Conservation (phyloP, 2,113 vertebrate species). For the Bufo gargarizans region DNA sequence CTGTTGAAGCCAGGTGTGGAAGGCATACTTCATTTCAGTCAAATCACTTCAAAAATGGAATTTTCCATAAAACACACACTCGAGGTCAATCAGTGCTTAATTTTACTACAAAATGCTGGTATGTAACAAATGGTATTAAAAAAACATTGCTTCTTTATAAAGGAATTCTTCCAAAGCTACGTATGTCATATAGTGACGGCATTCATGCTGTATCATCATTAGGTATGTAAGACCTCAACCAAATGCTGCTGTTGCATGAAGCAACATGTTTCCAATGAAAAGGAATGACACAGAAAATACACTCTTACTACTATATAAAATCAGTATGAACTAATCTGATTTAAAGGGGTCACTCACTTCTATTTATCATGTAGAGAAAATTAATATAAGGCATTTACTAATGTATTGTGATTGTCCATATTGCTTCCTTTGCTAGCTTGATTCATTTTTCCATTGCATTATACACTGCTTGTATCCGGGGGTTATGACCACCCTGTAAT, state of each 20-base stretch:
- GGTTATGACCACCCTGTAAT: no score
- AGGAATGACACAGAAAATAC: constrained; percentile 17
- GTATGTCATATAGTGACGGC: constrained; percentile 17
- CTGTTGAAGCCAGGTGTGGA: constrained; percentile 36
- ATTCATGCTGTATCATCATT: constrained; percentile 14
- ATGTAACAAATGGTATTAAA: constrained; percentile 34
- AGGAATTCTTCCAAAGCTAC: constrained; percentile 29
- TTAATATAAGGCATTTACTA: no score
- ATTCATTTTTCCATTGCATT: no score
- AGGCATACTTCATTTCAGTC: constrained; percentile 40
- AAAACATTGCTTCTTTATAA: constrained; percentile 39
- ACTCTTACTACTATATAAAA: neutral
- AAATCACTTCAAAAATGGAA: constrained; percentile 6
- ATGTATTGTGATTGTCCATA: no score
- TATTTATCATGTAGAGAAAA: no score
- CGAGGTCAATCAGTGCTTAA: constrained; percentile 1
- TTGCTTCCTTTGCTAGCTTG: no score
- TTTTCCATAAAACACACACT: constrained; percentile 1
- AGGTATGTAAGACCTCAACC: neutral
- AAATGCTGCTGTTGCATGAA: constrained; percentile 28
- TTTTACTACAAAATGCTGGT: constrained; percentile 24
- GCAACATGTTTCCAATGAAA: constrained; percentile 19
- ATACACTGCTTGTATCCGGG: no score
- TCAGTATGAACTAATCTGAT: neutral
- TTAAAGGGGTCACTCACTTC: no score